Conservation (phyloP, 1,140 invertebrate species). For the Brachionus manjavacas region DNA sequence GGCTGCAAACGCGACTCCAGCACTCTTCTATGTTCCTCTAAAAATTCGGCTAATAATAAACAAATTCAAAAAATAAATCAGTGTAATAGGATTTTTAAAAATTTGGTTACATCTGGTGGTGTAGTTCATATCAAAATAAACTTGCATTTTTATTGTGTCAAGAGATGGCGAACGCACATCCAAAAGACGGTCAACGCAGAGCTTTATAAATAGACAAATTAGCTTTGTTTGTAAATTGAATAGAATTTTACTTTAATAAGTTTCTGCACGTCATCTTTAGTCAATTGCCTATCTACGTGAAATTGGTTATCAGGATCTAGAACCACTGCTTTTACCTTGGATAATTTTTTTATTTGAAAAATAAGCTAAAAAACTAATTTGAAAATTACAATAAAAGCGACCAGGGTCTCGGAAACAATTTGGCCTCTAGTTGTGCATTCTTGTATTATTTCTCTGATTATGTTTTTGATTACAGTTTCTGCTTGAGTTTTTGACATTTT, state of each 20-base stretch:
- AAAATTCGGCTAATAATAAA: constrained; percentile 52
- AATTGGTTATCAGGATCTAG: constrained; percentile 57
- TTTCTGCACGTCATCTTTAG: constrained; percentile 59
- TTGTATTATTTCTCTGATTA: constrained; percentile 57
- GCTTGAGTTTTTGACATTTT: constrained; percentile 40
- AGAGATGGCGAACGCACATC: constrained; percentile 54
- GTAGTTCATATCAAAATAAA: constrained; percentile 67
- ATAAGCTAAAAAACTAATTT: neutral
- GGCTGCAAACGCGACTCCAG: constrained; percentile 56
- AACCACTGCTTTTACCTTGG: constrained; percentile 57
- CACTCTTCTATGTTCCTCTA: constrained; percentile 57
- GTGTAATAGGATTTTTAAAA: neutral
- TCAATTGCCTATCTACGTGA: constrained; percentile 56
- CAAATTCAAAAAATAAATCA: neutral
- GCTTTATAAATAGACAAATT: constrained; percentile 46
- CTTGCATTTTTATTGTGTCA: constrained; percentile 64
- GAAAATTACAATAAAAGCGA: constrained; percentile 56
- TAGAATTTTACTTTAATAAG: constrained; percentile 51
- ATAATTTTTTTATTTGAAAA: neutral
- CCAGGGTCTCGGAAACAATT: constrained; percentile 57
- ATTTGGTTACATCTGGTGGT: constrained; percentile 58
- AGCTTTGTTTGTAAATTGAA: neutral
- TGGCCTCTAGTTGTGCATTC: constrained; percentile 58
- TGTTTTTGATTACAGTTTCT: constrained; percentile 55
- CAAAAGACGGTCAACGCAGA: constrained; percentile 57